Evolutionary conservation across 2,113 vertebrate species (phyloP), one percentile per base, ranked within the genome.

Genomic region (Thermophis baileyi): DNA sequence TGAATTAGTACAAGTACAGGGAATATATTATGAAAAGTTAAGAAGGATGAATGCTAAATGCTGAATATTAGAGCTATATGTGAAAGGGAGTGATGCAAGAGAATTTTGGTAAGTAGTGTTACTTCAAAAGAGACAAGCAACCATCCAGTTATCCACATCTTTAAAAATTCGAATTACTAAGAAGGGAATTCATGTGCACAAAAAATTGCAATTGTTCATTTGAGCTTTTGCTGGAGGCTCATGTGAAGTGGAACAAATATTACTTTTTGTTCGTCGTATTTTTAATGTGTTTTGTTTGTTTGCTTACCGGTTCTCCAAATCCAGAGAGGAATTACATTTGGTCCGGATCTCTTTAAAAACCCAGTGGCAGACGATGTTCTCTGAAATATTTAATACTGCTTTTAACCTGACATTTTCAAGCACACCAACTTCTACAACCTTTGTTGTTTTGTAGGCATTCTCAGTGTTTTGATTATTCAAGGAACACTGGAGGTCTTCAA

Each of bases 341-440:
- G 27, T 30, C 87, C 94, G 49, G 18, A 89, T 95, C 27, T 96
- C 89, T 92, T 94, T 94, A 91, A 96, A 97, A 89, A 94, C 49
- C 96, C 97, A 98, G 90, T 95, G 44, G 35, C 96, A 98, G 40
- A 96, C 95, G 93, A 91, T 87, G 0, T 94, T 93, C 35, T 94
- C 95, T 87, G 95, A 96, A 95, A 97, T 94, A 30, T 87, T 97
- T 95, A 97, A 95, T 91, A 95, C 89, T 35, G 97, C 94, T 94
- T 93, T 95, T 93, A 97, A 88, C 90, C 95, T 93, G 69, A 91
- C 47, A 57, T 97, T 95, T 94, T 96, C 94, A 96, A 97, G 96
- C 50, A 96, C 7, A 89, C 95, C 94, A 53, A 95, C 95, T 94
- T 97, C 96, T 81, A 96, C 93, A 47, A 87, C 92, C 93, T 93